phyloP scores from a whole-genome alignment of 2,113 vertebrate species.

The Saccopteryx bilineata region DNA sequence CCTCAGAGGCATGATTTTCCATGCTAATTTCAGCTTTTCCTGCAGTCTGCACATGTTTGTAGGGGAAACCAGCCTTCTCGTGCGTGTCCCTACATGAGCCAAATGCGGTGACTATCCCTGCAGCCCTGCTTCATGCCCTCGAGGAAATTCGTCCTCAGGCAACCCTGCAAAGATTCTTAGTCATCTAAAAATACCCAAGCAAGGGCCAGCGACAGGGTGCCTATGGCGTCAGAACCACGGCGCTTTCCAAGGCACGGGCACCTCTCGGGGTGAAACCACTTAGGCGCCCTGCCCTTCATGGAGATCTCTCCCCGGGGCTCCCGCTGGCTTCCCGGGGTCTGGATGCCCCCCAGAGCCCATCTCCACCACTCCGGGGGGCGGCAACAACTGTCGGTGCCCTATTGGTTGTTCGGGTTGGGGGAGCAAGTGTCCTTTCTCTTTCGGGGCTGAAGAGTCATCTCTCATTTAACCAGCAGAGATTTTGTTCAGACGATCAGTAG shows the following conservation, averaged over 20 bases:
- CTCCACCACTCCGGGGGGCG: background rate
- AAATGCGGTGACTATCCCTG: background rate
- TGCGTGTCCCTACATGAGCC: background rate
- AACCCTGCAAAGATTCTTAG: background rate
- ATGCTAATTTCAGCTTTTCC: background rate
- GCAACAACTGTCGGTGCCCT: too few relatives aligned
- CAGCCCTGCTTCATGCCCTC: background rate
- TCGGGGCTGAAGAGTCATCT: background rate
- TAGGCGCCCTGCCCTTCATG: background rate
- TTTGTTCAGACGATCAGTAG: background rate
- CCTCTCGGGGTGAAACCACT: background rate
- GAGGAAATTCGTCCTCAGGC: background rate
- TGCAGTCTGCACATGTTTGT: background rate
- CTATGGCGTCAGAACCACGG: background rate
- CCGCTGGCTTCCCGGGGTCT: background rate
- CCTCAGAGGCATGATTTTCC: background rate
- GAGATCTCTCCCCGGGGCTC: background rate
- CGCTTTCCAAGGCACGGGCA: background rate
- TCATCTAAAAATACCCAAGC: background rate
- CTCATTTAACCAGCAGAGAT: background rate
- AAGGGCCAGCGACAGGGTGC: background rate
- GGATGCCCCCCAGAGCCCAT: background rate
- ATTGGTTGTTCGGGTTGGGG: background rate
- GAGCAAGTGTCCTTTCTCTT: background rate
- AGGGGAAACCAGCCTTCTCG: background rate